Base-by-base conservation (phyloP, 2,797 vertebrate species). In the Enteromius fasciolatus region DNA sequence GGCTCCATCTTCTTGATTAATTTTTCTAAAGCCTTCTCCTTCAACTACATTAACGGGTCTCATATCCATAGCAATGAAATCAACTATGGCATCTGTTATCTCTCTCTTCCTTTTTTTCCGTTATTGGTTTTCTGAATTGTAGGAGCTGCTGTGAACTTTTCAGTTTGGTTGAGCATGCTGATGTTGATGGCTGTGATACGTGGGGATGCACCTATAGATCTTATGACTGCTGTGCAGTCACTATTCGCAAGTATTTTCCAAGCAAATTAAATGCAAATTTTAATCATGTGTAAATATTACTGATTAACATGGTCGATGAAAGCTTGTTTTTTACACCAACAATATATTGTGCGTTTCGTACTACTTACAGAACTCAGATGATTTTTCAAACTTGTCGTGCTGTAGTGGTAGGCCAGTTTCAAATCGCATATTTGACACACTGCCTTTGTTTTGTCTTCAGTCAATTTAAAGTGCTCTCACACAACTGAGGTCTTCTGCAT, bases 21-120 rank as follows among this genome's bases (percentile, higher is more conserved):
- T 52, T 67, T 66, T 76, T 50, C 70, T 81, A 23, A 81, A 81
- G 54, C 80, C 70, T 44, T 72, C n/a, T 17, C 68, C 79, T 36
- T 75, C 41, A 67, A 39, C 33, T 67, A 67, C 18, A 39, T 67
- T 41, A 67, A 41, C 20, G 33, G 64, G 20, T 67, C 18, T 67
- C 33, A 67, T 67, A 67, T 67, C 36, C 20, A 67, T 67, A 41
- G 64, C 10, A 9, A 67, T n/a, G 18, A 68, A 41, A 3, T 68
- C 36, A 4, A 39, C 66, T 68, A 41, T 68, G 66, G 36, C 36
- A 23, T 68, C 66, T 14, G 66, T 68, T 23, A n/a, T 41, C 33
- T 67, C 2, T 10, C 36, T 41, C 64, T 67, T 23, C 20, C 10
- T 68, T 41, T 68, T 68, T 20, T 28, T n/a, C 66, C 1, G 66